These are phyloP conservation scores for Lacerta bilineata DNA, from an alignment of 2,797 vertebrate species.

Conservation along the genomic window DNA sequence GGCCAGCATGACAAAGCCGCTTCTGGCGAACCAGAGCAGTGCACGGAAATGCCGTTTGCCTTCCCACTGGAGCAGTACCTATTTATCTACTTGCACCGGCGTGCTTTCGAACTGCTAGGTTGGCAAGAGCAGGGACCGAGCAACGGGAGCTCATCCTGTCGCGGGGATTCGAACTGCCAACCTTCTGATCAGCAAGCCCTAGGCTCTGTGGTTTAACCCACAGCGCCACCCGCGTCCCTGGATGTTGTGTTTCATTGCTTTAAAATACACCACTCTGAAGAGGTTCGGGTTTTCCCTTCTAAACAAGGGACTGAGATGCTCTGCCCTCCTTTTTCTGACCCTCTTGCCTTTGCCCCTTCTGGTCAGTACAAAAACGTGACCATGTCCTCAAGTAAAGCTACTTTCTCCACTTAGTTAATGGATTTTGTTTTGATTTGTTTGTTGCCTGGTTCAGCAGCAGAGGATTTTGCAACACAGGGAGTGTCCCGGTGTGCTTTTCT, in stretches of 20 bases:
- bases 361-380: background rate
- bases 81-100: no score
- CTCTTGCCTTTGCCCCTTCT: background rate
- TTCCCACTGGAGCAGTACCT: no score
- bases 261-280: background rate
- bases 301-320: background rate
- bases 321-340: background rate
- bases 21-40: no score
- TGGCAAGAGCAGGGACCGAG: no score
- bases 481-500: background rate
- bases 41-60: no score
- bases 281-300: background rate
- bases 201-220: no score
- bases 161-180: accelerated
- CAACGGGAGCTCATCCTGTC: no score
- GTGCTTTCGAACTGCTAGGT: no score
- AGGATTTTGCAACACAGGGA: conserved; percentile 5
- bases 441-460: background rate
- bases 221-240: no score
- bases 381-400: background rate
- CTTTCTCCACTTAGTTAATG: background rate
- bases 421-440: background rate
- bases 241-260: background rate
- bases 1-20: no score
- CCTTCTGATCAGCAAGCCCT: no score